These are phyloP conservation scores for Ericerus pela DNA, from an alignment of 1,140 invertebrate genomes.

Conservation along the genomic window DNA sequence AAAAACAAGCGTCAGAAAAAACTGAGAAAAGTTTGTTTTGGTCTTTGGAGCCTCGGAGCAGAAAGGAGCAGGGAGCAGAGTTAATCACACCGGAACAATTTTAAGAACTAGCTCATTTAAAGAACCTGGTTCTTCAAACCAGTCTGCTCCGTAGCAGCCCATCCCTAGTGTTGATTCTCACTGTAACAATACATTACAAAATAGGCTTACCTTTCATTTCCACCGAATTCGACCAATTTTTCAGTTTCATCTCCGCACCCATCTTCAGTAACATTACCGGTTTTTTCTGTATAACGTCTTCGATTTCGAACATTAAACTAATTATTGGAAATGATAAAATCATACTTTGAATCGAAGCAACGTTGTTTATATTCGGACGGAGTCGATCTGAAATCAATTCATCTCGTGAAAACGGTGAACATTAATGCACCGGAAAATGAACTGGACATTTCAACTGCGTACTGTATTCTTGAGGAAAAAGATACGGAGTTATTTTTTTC, in stretches of 20 bases:
- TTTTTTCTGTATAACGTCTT: slow-evolving; percentile 33
- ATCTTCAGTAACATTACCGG: slow-evolving; percentile 37
- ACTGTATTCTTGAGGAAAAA: background rate
- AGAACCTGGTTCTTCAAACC: too few relatives aligned
- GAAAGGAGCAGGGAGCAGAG: too few relatives aligned
- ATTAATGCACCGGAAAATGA: background rate
- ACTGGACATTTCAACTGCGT: background rate
- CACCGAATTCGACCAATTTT: slow-evolving; percentile 49
- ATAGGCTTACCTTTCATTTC: slow-evolving; percentile 24
- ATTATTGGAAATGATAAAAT: slow-evolving; percentile 37
- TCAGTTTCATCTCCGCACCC: slow-evolving; percentile 39
- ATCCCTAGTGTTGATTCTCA: too few relatives aligned
- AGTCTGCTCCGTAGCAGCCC: too few relatives aligned
- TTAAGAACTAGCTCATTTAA: too few relatives aligned
- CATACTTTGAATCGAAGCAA: slow-evolving; percentile 33
- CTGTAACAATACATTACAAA: too few relatives aligned
- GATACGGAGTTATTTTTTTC: slow-evolving; percentile 38
- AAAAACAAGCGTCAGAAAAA: too few relatives aligned
- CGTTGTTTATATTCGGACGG: background rate
- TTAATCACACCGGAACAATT: too few relatives aligned
- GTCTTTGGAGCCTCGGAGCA: too few relatives aligned
- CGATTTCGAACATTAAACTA: slow-evolving; percentile 41
- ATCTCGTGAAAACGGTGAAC: background rate
- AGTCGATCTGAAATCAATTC: background rate
- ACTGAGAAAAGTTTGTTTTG: too few relatives aligned